Conservation (phyloP, 2,797 vertebrate genomes). For the Anas bernieri region DNA sequence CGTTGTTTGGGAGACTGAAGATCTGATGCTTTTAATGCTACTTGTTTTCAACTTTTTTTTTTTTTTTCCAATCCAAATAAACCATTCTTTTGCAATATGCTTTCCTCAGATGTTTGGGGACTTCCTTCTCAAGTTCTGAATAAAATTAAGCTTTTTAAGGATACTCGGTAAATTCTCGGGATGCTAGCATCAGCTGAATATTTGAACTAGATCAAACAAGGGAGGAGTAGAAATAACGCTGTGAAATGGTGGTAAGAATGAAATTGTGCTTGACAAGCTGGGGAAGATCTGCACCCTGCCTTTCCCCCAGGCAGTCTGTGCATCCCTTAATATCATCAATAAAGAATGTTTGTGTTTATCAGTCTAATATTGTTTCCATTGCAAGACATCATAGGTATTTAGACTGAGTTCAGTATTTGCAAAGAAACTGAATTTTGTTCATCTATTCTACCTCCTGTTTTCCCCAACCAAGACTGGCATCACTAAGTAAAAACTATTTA, state of each 20-base stretch:
- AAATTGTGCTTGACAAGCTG: neutral
- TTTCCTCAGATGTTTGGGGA: neutral
- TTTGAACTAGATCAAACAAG: neutral
- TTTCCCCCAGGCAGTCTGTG: neutral
- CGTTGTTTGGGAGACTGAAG: neutral
- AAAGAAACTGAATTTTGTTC: neutral
- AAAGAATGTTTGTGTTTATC: neutral
- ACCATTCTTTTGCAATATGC: neutral
- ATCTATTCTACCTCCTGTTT: neutral
- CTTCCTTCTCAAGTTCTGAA: neutral
- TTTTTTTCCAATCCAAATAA: neutral
- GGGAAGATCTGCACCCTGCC: rapidly evolving
- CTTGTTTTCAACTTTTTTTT: neutral
- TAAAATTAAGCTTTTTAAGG: neutral
- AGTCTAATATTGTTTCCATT: neutral
- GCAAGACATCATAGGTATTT: neutral
- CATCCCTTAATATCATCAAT: neutral
- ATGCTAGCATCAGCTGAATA: neutral
- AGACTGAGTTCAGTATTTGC: neutral
- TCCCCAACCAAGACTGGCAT: neutral
- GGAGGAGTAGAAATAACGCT: neutral
- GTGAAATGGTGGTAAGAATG: neutral
- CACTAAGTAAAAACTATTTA: neutral
- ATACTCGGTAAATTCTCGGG: neutral
- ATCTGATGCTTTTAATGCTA: neutral